These are phyloP conservation scores for Corythornis cristatus DNA, from an alignment of 2,113 vertebrate species.

Conservation along the genomic window DNA sequence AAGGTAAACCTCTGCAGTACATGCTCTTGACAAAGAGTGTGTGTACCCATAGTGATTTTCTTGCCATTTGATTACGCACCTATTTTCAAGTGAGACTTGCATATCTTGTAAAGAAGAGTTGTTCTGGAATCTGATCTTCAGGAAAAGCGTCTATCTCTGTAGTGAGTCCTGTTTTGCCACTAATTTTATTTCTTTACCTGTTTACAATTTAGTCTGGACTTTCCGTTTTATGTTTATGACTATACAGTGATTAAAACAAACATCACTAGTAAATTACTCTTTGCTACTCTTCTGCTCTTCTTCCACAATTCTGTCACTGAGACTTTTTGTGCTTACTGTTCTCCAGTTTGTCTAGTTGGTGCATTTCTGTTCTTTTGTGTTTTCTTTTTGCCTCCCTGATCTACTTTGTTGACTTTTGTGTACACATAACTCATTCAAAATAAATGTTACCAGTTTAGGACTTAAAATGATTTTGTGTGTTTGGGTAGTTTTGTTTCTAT, in stretches of 20 bases:
- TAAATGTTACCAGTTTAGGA: neutral
- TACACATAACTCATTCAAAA: neutral
- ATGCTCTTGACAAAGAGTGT: neutral
- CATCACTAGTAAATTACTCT: neutral
- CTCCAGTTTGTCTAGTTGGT: neutral
- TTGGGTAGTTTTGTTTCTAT: neutral
- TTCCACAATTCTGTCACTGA: neutral
- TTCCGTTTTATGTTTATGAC: neutral
- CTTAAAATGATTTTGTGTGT: neutral
- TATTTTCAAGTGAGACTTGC: neutral
- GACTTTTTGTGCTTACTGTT: neutral
- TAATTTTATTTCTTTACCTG: neutral
- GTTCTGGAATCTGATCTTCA: neutral
- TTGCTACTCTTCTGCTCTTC: neutral
- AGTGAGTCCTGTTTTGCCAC: neutral
- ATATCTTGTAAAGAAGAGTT: neutral
- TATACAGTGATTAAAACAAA: neutral
- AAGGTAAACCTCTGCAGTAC: neutral
- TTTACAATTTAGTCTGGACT: neutral
- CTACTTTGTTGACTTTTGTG: neutral
- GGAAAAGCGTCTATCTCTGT: neutral
- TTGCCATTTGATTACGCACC: neutral
- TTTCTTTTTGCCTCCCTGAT: neutral
- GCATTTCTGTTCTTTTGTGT: neutral
- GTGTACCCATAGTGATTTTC: neutral